These are phyloP conservation scores for Brachyrhaphis roseni DNA, from an alignment of 2,797 vertebrate species.

Conservation along the genomic window DNA sequence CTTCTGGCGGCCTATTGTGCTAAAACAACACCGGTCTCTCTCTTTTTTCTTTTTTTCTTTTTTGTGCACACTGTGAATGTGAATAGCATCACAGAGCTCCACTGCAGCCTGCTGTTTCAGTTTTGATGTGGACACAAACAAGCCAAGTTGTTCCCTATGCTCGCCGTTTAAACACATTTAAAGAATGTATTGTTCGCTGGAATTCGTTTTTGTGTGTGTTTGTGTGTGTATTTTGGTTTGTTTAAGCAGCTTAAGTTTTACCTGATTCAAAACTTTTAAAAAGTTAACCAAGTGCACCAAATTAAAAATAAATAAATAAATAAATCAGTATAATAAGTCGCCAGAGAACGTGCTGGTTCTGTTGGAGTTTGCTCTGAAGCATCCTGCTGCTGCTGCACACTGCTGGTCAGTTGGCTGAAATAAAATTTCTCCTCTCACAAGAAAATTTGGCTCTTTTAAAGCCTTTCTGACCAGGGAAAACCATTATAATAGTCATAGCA, in stretches of 20 bases:
- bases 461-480: neutral
- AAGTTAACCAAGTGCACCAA: neutral
- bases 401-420: neutral
- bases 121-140: constrained; percentile 73
- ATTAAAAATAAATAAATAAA: neutral
- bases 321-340: neutral
- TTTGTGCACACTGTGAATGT: constrained; percentile 74
- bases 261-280: neutral
- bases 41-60: constrained; percentile 24
- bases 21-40: constrained; percentile 74
- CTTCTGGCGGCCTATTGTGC: constrained; percentile 71
- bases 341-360: neutral
- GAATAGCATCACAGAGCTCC: constrained; percentile 71
- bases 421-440: neutral
- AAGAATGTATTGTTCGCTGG: neutral
- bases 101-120: constrained; percentile 64
- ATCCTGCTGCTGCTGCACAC: neutral
- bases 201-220: neutral
- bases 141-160: constrained; percentile 54
- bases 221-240: neutral
- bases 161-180: constrained; percentile 42
- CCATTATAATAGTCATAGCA: neutral
- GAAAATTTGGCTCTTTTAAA: neutral
- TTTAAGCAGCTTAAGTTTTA: neutral
- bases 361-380: neutral